Percentiles rank a stretch among this genome's conserved stretches.
These are phyloP conservation scores for Phrixothrix hirtus DNA, from an alignment of 2,888 invertebrate species.

Conservation along the genomic window DNA sequence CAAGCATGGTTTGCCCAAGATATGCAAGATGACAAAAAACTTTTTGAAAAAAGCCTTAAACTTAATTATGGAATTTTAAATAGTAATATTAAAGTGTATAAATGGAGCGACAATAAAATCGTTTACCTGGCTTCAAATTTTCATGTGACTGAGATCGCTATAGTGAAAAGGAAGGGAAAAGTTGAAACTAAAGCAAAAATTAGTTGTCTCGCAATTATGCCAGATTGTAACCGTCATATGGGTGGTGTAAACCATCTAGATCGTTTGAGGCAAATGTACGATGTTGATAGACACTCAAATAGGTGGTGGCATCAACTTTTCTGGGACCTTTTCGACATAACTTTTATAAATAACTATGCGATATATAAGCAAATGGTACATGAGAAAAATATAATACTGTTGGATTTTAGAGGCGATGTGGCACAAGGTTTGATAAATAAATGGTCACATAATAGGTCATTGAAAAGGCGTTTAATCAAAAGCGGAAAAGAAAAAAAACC, in stretches of 20 bases:
- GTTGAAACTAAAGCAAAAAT: neutral
- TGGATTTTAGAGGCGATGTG: neutral
- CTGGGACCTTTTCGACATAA: too few relatives aligned
- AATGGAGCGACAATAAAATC: conserved; percentile 1
- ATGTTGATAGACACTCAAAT: neutral
- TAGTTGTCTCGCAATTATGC: neutral
- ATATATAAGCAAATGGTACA: neutral
- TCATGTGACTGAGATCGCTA: neutral
- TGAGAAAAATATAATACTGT: neutral
- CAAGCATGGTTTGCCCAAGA: neutral
- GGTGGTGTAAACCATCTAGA: conserved; percentile 2
- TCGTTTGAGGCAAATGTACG: neutral
- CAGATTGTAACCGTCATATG: neutral
- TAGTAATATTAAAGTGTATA: too few relatives aligned
- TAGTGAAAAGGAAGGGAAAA: neutral
- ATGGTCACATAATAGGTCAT: too few relatives aligned
- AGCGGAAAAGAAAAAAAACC: neutral
- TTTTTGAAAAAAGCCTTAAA: neutral
- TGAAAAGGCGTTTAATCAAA: neutral
- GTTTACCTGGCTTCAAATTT: neutral
- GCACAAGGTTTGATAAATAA: neutral
- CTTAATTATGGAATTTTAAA: neutral
- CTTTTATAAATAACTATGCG: too few relatives aligned
- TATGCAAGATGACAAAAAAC: neutral
- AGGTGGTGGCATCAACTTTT: conserved; percentile 1